phyloP scores from a whole-genome alignment of 2,888 invertebrate species.

The Hipparchia semele region DNA sequence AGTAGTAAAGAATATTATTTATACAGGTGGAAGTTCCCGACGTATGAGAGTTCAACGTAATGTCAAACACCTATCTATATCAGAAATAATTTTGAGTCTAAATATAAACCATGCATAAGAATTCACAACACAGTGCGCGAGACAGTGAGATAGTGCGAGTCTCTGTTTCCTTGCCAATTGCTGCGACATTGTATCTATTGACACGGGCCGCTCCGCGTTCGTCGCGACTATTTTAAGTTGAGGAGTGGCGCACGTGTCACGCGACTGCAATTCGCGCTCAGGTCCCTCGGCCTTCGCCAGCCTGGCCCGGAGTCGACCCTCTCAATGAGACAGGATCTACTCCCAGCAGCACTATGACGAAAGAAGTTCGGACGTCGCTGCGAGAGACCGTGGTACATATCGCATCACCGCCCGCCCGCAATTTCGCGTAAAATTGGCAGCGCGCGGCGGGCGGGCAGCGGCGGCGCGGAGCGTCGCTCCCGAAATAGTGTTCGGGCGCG shows the following conservation, averaged over 20 bases:
- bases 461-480: slow-evolving; percentile 79
- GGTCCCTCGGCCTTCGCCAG: slow-evolving; percentile 45
- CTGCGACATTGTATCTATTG: slow-evolving; percentile 81
- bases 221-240: slow-evolving; percentile 71
- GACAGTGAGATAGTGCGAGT: slow-evolving; percentile 82
- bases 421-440: slow-evolving; percentile 83
- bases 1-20: slow-evolving; percentile 60
- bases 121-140: slow-evolving; percentile 82
- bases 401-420: slow-evolving; percentile 83
- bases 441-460: slow-evolving; percentile 77
- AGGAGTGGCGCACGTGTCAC: slow-evolving; percentile 60
- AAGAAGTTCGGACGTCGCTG: slow-evolving; percentile 56
- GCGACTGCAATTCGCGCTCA: slow-evolving; percentile 42
- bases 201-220: slow-evolving; percentile 70
- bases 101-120: slow-evolving; percentile 82
- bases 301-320: slow-evolving; percentile 34
- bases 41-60: slow-evolving; percentile 83
- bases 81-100: slow-evolving; percentile 81
- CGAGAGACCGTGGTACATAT: slow-evolving; percentile 75
- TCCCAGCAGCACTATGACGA: slow-evolving; percentile 51
- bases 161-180: slow-evolving; percentile 81
- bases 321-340: slow-evolving; percentile 56
- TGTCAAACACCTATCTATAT: slow-evolving; percentile 83
- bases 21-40: slow-evolving; percentile 79
- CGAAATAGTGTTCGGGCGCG: slow-evolving; percentile 82